Evolutionary conservation across 2,113 vertebrate species (phyloP).

Genomic region (Azemiops feae): DNA sequence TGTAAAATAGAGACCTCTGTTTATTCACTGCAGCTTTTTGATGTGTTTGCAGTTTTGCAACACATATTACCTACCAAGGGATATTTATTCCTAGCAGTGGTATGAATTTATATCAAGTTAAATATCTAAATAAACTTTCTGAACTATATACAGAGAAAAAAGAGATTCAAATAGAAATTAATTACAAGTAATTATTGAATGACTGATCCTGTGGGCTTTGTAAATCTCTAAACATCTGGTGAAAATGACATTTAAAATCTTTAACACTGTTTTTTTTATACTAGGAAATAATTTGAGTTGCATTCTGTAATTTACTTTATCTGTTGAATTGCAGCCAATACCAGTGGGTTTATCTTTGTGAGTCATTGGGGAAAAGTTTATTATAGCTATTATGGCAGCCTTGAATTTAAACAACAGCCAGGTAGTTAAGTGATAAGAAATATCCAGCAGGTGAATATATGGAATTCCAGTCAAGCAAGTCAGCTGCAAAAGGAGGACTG

Average conservation of each 20-base stretch:
- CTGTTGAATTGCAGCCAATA: neutral
- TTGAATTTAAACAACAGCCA: neutral
- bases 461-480: neutral
- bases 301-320: neutral
- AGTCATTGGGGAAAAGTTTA: neutral
- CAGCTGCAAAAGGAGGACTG: neutral
- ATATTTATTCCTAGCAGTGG: conserved; percentile 4
- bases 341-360: neutral
- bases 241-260: conserved; percentile 2
- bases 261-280: neutral
- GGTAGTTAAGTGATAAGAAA: neutral
- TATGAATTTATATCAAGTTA: conserved; percentile 40
- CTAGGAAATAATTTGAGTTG: neutral
- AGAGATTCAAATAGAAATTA: conserved; percentile 20
- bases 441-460: neutral
- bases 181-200: conserved; percentile 16
- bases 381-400: neutral
- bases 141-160: conserved; percentile 9
- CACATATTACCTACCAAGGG: conserved; percentile 4
- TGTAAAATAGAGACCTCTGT: conserved; percentile 15
- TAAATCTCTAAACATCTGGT: conserved; percentile 25
- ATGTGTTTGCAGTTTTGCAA: conserved; percentile 35
- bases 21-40: conserved; percentile 31
- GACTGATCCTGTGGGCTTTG: neutral
- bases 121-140: neutral